A percentile compares a stretch with the other conserved stretches of the same genome.
Evolutionary conservation across 2,888 invertebrate species (phyloP).

Genomic region (Ophioninae sp.): DNA sequence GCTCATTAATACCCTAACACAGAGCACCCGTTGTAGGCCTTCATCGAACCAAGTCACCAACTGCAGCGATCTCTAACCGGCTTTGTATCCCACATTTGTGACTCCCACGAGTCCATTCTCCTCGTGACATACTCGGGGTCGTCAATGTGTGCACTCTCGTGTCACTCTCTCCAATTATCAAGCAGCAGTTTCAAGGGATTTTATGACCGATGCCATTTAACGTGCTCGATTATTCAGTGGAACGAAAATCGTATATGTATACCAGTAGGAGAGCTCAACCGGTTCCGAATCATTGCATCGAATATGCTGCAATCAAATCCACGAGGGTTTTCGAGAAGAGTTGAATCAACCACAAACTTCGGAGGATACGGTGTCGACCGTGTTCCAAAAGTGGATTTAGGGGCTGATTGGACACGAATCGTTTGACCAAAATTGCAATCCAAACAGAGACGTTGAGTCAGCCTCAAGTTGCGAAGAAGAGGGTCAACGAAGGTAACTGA

Average conservation of each 20-base stretch:
- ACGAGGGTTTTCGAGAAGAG: not conserved
- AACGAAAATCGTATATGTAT: not conserved
- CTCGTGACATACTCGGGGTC: conserved; percentile 18
- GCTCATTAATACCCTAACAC: conserved; percentile 7
- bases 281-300: not conserved
- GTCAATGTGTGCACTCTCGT: conserved; percentile 24
- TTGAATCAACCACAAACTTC: no score
- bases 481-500: no score
- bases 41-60: conserved; percentile 27
- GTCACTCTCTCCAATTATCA: conserved; percentile 61
- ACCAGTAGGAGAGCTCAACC: not conserved
- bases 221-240: conserved; percentile 60
- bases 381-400: no score
- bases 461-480: no score
- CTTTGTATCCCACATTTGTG: not conserved
- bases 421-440: no score
- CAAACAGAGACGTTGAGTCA: no score
- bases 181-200: conserved; percentile 59
- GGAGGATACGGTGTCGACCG: no score
- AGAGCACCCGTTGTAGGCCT: conserved; percentile 9
- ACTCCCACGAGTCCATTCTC: not conserved
- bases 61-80: not conserved
- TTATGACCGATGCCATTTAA: conserved; percentile 42
- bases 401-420: no score
- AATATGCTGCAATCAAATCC: not conserved